Evolutionary conservation across 2,797 vertebrate species (phyloP), one percentile per base, ranked within the genome.

Genomic region (Anableps anableps): DNA sequence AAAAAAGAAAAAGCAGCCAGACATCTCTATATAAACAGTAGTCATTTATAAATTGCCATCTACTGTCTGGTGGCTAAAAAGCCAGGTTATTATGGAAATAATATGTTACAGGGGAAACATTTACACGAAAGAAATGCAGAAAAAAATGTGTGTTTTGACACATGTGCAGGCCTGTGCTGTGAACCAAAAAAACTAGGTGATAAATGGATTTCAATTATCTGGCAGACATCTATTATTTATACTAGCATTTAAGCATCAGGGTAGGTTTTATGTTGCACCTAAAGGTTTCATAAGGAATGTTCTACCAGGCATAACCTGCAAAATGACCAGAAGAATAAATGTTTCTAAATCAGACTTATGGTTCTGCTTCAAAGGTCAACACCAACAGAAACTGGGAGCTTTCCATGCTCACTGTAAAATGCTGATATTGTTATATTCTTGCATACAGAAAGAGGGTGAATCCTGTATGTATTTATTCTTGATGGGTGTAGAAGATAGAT

Each of bases 301-400:
- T 76, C 48, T 55, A 60, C 23, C 21, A 38, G 3, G 0, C 2
- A 79, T 53, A 38, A 68, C 47, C 17, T 58, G 41, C 38, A 45
- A 80, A 74, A 77, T 60, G 66, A n/a, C 48, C 41, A 17, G 38
- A n/a, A 10, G 68, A 41, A n/a, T 48, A 43, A 53, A 66, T 88
- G 50, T 76, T 79, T 84, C 85, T 73, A 83, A 85, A 81, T 89
- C 77, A 89, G 85, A 84, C 82, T 45, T 64, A 79, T 81, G 86
- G 76, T 84, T 88, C 73, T 85, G 77, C 71, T 76, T 19, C 87
- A 88, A 90, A 91, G 85, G 87, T 82, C 85, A 89, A 16, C 0
- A 34, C 45, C 80, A 83, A 77, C 62, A 64, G 31, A 66, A 66
- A 36, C 34, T 66, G 17, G 31, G 19, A 66, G 31, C 62, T 62